Percentiles rank a stretch among this genome's conserved stretches.
phyloP scores from a whole-genome alignment of 2,797 vertebrate species.

The Acestrorhynchus altus region DNA sequence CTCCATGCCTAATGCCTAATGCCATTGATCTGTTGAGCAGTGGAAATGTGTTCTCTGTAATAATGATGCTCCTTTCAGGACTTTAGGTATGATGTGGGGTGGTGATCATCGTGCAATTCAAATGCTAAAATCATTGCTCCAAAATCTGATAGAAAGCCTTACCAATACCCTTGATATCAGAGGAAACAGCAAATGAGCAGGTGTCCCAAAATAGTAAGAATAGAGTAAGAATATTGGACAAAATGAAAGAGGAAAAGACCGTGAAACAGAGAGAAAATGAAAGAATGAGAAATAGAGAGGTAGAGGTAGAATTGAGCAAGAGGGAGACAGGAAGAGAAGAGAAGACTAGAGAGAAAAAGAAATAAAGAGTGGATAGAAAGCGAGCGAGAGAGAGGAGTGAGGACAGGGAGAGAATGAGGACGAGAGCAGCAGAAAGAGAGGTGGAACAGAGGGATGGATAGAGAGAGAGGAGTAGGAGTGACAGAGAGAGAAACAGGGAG shows the following conservation, averaged over 20 bases:
- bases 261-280: background rate
- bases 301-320: background rate
- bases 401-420: background rate
- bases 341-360: too few species aligned
- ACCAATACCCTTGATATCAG: too few species aligned
- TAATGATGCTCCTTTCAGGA: too few species aligned
- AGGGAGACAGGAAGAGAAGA: too few species aligned
- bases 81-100: too few species aligned
- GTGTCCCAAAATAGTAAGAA: constrained; percentile 13
- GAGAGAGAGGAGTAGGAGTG: background rate
- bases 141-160: too few species aligned
- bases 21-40: too few species aligned
- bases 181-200: background rate
- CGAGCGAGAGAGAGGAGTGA: background rate
- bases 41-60: too few species aligned
- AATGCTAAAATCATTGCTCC: too few species aligned
- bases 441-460: background rate
- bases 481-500: background rate
- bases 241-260: background rate
- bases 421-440: background rate
- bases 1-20: too few species aligned
- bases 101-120: too few species aligned
- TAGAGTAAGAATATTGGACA: background rate
- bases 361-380: too few species aligned
- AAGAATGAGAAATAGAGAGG: background rate